These are phyloP conservation scores for Chrysogorgia sp. DNA, from an alignment of 92 coral and sea anemone genomes.

Conservation along the genomic window DNA sequence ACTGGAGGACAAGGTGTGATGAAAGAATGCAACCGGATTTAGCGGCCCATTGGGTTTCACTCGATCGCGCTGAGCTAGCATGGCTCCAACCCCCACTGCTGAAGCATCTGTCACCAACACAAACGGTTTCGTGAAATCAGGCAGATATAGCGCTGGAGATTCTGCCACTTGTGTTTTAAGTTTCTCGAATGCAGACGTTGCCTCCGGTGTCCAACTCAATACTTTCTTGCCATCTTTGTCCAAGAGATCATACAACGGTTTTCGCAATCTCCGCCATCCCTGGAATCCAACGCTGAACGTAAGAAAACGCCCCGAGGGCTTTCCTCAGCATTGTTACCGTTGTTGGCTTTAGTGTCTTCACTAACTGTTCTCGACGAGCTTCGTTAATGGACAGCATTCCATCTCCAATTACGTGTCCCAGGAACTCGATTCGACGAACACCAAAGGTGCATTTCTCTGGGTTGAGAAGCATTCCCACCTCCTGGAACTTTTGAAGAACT, in stretches of 20 bases:
- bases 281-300: slow-evolving; percentile 11
- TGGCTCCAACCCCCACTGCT: slow-evolving; percentile 11
- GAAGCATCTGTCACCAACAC: slow-evolving; percentile 39
- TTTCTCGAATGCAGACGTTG: not conserved
- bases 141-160: slow-evolving; percentile 24
- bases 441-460: slow-evolving; percentile 39
- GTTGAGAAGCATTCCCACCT: slow-evolving; percentile 33
- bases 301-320: slow-evolving; percentile 3
- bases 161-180: slow-evolving; percentile 19
- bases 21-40: not conserved
- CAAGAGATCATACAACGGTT: not conserved
- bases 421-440: slow-evolving; percentile 12
- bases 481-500: slow-evolving; percentile 20
- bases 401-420: slow-evolving; percentile 20
- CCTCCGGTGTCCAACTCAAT: not conserved
- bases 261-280: slow-evolving; percentile 5
- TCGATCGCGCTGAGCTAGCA: slow-evolving; percentile 1
- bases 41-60: not conserved
- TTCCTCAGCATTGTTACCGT: slow-evolving; percentile 20
- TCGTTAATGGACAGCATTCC: slow-evolving; percentile 9
- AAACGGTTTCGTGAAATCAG: slow-evolving; percentile 21
- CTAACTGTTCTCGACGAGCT: not conserved
- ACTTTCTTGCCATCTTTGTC: slow-evolving; percentile 1
- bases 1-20: not conserved
- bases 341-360: slow-evolving; percentile 1